These are phyloP conservation scores for Gandaritis pyraliata DNA, from an alignment of 2,888 invertebrate species.

Conservation along the genomic window DNA sequence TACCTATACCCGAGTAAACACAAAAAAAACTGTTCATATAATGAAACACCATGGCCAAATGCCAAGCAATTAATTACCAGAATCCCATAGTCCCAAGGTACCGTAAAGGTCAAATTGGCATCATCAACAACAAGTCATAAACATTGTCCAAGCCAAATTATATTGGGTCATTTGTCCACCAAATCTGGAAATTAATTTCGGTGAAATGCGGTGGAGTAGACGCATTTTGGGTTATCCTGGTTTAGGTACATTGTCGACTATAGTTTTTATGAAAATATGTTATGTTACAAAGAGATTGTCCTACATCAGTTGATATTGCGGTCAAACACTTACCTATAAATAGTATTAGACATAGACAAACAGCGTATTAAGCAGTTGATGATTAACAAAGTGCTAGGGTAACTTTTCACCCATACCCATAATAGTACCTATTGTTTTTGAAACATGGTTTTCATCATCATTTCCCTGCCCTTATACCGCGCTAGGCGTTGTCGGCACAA, in stretches of 20 bases:
- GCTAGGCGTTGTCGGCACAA: too few relatives aligned
- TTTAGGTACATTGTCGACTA: slow-evolving; percentile 4
- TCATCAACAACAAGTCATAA: slow-evolving; percentile 54
- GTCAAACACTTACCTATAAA: too few relatives aligned
- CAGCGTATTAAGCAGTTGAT: too few relatives aligned
- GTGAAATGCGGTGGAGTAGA: slow-evolving; percentile 28
- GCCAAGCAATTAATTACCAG: slow-evolving; percentile 42
- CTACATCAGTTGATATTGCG: too few relatives aligned
- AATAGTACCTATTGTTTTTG: too few relatives aligned
- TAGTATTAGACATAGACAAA: too few relatives aligned
- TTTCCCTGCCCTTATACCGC: too few relatives aligned
- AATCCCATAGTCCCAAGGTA: slow-evolving; percentile 34
- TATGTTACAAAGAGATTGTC: too few relatives aligned
- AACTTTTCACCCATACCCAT: too few relatives aligned
- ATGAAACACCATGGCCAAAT: slow-evolving; percentile 22
- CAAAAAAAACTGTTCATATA: slow-evolving; percentile 13
- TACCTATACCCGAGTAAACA: not conserved
- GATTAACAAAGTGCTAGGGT: too few relatives aligned
- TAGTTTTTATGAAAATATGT: not conserved
- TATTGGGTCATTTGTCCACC: slow-evolving; percentile 48
- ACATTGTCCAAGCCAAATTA: slow-evolving; percentile 51
- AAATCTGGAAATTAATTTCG: slow-evolving; percentile 51
- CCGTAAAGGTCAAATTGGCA: slow-evolving; percentile 51
- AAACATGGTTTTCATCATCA: too few relatives aligned
- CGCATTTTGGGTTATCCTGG: slow-evolving; percentile 17